These are phyloP conservation scores for Idaea biselata DNA, from an alignment of 2,888 invertebrate species.

Conservation along the genomic window DNA sequence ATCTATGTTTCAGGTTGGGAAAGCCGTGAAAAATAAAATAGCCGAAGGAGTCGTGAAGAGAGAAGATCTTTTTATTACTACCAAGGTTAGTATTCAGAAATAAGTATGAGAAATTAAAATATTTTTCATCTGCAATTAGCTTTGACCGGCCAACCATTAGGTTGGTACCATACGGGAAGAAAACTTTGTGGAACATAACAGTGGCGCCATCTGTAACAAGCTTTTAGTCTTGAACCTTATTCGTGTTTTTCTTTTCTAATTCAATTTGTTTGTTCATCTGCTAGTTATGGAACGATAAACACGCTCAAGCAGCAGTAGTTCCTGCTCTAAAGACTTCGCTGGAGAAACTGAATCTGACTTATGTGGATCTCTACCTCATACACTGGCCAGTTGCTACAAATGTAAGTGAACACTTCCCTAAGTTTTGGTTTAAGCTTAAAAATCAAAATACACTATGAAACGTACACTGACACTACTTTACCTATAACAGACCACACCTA, in stretches of 20 bases:
- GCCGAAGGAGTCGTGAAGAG: slow-evolving; percentile 62
- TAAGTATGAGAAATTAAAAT: no score
- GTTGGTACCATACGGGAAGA: no score
- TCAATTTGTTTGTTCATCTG: slow-evolving; percentile 5
- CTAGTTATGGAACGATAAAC: slow-evolving; percentile 60
- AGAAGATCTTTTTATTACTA: slow-evolving; percentile 76
- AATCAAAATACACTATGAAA: no score
- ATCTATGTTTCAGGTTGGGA: slow-evolving; percentile 54
- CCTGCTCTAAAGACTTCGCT: slow-evolving; percentile 53
- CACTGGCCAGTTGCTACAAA: slow-evolving; percentile 53
- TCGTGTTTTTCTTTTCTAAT: neutral
- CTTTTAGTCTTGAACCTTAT: no score
- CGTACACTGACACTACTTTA: no score
- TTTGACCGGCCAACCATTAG: no score
- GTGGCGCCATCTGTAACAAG: no score
- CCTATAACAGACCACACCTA: no score
- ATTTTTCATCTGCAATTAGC: no score
- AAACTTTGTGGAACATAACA: no score
- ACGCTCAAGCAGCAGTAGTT: slow-evolving; percentile 45
- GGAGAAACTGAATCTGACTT: slow-evolving; percentile 39
- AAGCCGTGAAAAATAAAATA: slow-evolving; percentile 64
- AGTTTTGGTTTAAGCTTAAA: no score
- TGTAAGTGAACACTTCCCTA: slow-evolving; percentile 14
- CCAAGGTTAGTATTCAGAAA: slow-evolving; percentile 59
- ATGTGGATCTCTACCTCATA: slow-evolving; percentile 60